Base-by-base conservation (phyloP, 2,113 vertebrate genomes). In the Pungitius pungitius region DNA sequence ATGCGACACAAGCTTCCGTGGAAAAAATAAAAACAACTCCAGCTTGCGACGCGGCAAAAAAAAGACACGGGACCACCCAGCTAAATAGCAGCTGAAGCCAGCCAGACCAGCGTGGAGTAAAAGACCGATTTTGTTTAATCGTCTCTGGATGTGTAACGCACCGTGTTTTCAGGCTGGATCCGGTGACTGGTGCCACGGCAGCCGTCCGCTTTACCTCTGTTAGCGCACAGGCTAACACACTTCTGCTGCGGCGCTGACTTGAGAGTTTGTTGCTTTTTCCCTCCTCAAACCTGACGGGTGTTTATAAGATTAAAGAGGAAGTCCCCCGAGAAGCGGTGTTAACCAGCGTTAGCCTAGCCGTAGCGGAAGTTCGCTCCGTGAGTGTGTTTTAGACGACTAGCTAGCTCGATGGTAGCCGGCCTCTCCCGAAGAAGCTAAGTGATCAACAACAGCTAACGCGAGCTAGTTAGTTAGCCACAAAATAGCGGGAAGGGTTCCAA, bases 401-500 rank as follows among this genome's bases (percentile, higher is more conserved):
- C 35, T 69, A 24, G 6, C 54, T 43, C 9, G 13, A 26, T 51
- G 8, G 42, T 58, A 80, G 78, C 65, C 75, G 83, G 82, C 79
- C 68, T 84, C 69, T 75, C 42, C 30, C 40, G 60, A 24, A 11
- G 24, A 27, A 15, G 43, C 69, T 75, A 67, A 77, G 57, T 9
- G 35, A 40, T 69, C 57, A 69, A 80, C 76, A 71, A 62, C 71
- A 56, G 85, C 81, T 84, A 71, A 14, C 78, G 17, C 69, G 81
- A 74, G 76, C 82, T 27, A 76, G 42, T n/a, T 26, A 54, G 12
- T 55, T 55, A 73, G 81, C 69, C 62, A 59, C 67, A 90, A 92
- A 92, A 89, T 88, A 89, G 91, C 91, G 91, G 91, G 91, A 92
- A 92, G 84, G 80, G 45, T 69, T 59, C 26, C 24, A 4, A 63